Evolutionary conservation across 2,113 vertebrate genomes (phyloP), one percentile per base, ranked within the genome.

Genomic region (Chaetodon trifascialis): DNA sequence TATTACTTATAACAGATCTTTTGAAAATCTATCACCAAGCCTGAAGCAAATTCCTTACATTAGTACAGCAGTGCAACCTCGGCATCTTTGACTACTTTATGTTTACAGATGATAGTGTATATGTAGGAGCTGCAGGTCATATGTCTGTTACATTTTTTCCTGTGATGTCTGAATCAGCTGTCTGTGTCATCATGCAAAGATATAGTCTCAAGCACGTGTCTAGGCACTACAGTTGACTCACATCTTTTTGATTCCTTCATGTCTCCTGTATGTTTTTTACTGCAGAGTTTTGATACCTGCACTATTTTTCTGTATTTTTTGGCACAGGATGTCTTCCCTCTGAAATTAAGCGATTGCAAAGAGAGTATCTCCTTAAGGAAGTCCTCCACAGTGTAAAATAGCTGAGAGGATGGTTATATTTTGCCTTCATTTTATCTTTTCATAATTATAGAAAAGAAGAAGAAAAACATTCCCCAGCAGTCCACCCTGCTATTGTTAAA

Each of bases 91-190:
- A 68, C 17, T 8, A 49, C 4, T 49, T 5, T 23, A 68, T n/a
- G 47, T 38, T 5, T 38, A 6, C 2, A n/a, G 11, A 52, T 68
- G 17, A 4, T 8, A 2, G 38, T 30, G 30, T 40, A 40, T 40
- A 40, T 40, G 34, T 19, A 21, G 47, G 5, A 54, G 47, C 30
- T 21, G 34, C 19, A 69, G 47, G 47, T 52, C 30, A 55, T 30
- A 54, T 44, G 34, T 69, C n/a, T 30, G 4, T 72, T 40, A 15
- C 55, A 59, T 72, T 16, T 59, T 59, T 73, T 73, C 7, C 17
- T 59, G 70, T 72, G 10, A 72, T 72, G 38, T 59, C 5, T 72
- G 54, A 73, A 47, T 34, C 55, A 46, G 54, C 40, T 34, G 42
- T 58, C 17, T 40, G 51, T 36, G 42, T 54, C 49, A 15, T 54